These are phyloP conservation scores for Melanophora roralis DNA, from an alignment of 2,888 invertebrate species.

Conservation along the genomic window DNA sequence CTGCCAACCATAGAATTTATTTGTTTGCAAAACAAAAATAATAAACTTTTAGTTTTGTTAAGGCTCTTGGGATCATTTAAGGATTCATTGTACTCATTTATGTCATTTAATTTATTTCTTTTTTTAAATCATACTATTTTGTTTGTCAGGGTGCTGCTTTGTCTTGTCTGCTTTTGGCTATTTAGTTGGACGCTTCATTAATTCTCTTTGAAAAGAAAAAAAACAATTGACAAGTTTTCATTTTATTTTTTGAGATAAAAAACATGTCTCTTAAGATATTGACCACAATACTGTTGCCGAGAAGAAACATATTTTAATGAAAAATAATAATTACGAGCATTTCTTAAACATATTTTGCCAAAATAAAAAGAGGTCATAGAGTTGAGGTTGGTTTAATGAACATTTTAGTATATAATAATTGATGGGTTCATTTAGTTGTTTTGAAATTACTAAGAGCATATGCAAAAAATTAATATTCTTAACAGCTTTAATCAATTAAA, in stretches of 20 bases:
- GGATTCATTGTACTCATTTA: slow-evolving; percentile 29
- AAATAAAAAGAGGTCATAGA: background rate
- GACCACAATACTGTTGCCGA: background rate
- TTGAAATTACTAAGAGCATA: too few species aligned
- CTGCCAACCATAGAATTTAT: background rate
- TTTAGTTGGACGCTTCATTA: slow-evolving; percentile 14
- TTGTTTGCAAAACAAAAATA: background rate
- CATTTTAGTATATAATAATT: background rate
- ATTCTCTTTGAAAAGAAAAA: background rate
- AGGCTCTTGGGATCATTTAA: slow-evolving; percentile 14
- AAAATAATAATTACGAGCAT: slow-evolving; percentile 16
- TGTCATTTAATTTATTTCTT: slow-evolving; percentile 13
- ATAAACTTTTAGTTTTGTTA: background rate
- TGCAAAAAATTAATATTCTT: too few species aligned
- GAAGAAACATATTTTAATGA: background rate
- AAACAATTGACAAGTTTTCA: background rate
- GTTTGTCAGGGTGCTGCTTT: background rate
- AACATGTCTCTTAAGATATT: background rate
- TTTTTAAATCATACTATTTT: slow-evolving; percentile 2
- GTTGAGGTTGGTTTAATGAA: background rate
- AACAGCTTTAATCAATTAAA: too few species aligned
- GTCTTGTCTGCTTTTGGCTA: background rate
- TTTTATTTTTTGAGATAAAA: background rate
- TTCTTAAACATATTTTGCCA: background rate
- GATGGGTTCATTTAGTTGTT: background rate